Percentiles rank a stretch among this genome's conserved stretches.
Conservation (phyloP, 2,888 invertebrate species). For the Drosophila birchii region DNA sequence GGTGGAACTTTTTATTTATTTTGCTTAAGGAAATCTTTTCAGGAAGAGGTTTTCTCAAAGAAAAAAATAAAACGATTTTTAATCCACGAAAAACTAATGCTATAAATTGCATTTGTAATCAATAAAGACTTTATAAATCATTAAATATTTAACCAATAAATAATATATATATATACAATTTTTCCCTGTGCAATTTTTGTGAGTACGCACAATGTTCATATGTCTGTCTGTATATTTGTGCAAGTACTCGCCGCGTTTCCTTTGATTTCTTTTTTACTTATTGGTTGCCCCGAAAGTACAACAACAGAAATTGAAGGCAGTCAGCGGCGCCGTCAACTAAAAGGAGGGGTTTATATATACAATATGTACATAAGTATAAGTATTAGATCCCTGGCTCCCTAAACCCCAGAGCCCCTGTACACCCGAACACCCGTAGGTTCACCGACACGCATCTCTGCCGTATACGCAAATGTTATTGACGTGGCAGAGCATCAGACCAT, state of each 20-base stretch:
- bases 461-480: constrained; percentile 73
- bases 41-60: too few species aligned
- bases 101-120: neutral
- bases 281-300: constrained; percentile 34
- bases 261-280: constrained; percentile 47
- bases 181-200: constrained; percentile 1
- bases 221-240: constrained; percentile 33
- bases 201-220: neutral
- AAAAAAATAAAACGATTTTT: too few species aligned
- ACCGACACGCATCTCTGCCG: constrained; percentile 24
- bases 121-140: neutral
- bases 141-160: neutral
- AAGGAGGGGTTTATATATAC: constrained; percentile 5
- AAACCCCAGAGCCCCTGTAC: constrained; percentile 21
- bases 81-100: neutral
- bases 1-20: too few species aligned
- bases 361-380: neutral
- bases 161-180: neutral
- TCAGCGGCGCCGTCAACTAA: constrained; percentile 11
- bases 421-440: constrained; percentile 14
- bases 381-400: constrained; percentile 34
- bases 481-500: constrained; percentile 43
- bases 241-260: constrained; percentile 38
- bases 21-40: rapidly evolving
- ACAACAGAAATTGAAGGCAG: constrained; percentile 12